Evolutionary conservation across 2,888 invertebrate genomes (phyloP).

Genomic region (Pyrocoelia pectoralis): DNA sequence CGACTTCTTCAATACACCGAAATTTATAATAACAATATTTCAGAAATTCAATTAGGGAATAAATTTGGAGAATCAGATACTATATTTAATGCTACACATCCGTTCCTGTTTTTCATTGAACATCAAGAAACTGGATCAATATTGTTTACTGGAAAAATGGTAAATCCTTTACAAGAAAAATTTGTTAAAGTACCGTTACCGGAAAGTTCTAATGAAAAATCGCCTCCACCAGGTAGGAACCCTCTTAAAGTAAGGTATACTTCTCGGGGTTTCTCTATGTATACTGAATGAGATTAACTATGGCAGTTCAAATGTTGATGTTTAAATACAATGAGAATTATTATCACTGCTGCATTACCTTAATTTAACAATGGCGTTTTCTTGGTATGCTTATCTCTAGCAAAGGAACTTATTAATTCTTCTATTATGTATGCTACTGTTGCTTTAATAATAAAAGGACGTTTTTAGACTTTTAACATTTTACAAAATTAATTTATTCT

Average conservation of each 20-base stretch:
- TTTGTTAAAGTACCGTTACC: conserved; percentile 38
- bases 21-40: conserved; percentile 36
- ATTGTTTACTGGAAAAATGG: conserved; percentile 77
- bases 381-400: too few relatives aligned
- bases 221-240: neutral
- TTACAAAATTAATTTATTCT: too few relatives aligned
- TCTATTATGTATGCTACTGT: too few relatives aligned
- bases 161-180: conserved; percentile 66
- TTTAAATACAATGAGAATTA: neutral
- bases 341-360: neutral
- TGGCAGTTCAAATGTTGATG: neutral
- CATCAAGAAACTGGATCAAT: conserved; percentile 77
- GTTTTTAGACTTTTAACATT: too few relatives aligned
- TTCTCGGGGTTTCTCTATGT: conserved; percentile 8
- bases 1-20: neutral
- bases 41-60: conserved; percentile 73
- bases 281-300: neutral
- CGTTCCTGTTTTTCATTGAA: conserved; percentile 83
- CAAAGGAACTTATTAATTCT: too few relatives aligned
- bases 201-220: conserved; percentile 14
- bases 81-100: conserved; percentile 74
- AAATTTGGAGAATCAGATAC: conserved; percentile 71
- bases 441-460: too few relatives aligned
- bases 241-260: conserved; percentile 5
- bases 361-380: too few relatives aligned